These are phyloP conservation scores for Drosophila murphyi DNA, from an alignment of 1,140 invertebrate genomes.

Conservation along the genomic window DNA sequence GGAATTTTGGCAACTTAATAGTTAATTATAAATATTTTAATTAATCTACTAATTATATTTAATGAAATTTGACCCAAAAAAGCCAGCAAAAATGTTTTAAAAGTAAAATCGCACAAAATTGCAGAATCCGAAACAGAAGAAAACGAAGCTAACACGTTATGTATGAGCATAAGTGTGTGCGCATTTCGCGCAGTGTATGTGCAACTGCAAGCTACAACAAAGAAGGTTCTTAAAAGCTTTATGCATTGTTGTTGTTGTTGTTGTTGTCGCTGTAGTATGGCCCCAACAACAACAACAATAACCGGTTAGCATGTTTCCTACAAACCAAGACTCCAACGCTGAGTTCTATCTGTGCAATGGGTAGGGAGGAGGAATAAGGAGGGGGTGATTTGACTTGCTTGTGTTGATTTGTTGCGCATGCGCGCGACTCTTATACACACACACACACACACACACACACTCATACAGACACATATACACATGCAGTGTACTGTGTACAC, in stretches of 20 bases:
- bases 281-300: conserved; percentile 36
- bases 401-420: conserved; percentile 72
- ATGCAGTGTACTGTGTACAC: conserved; percentile 60
- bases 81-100: too few relatives aligned
- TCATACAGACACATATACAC: not conserved
- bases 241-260: conserved; percentile 61
- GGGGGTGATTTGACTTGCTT: conserved; percentile 28
- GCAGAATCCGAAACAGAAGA: too few relatives aligned
- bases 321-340: conserved; percentile 40
- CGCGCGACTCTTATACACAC: conserved; percentile 56
- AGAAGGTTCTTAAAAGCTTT: conserved; percentile 81
- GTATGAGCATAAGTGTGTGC: not conserved
- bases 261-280: conserved; percentile 49
- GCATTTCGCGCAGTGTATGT: conserved; percentile 42
- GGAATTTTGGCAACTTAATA: too few relatives aligned
- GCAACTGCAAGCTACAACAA: conserved; percentile 60
- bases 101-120: too few relatives aligned
- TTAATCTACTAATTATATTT: too few relatives aligned
- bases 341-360: conserved; percentile 1
- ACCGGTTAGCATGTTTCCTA: conserved; percentile 59
- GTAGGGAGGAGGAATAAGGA: not conserved
- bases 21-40: too few relatives aligned
- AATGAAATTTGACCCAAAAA: too few relatives aligned
- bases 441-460: not conserved
- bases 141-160: too few relatives aligned